Evolutionary conservation across 2,888 invertebrate genomes (phyloP).

Genomic region (Drosophila setosimentum): DNA sequence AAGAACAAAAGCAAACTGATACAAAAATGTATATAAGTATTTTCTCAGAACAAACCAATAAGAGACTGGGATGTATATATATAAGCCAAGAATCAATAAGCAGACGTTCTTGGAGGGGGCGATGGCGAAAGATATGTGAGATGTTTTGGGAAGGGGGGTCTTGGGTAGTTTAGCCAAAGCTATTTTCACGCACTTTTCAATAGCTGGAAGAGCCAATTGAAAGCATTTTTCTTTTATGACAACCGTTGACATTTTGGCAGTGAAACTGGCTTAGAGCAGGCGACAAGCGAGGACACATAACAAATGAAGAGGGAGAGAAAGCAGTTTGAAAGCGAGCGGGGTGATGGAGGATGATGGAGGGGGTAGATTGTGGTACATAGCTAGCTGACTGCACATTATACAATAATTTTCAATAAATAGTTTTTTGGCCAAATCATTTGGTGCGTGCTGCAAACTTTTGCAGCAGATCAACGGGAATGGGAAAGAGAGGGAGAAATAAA

Average conservation of each 20-base stretch:
- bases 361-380: background rate
- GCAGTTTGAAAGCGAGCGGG: background rate
- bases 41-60: conserved; percentile 1
- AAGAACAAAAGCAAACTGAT: conserved; percentile 10
- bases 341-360: fast-evolving
- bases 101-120: background rate
- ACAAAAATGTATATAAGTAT: conserved; percentile 1
- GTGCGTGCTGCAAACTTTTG: conserved; percentile 58
- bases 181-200: conserved; percentile 44
- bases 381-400: conserved; percentile 59
- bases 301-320: background rate
- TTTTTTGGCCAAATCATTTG: conserved; percentile 69
- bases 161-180: background rate
- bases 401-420: conserved; percentile 79
- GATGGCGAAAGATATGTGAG: background rate
- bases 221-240: conserved; percentile 48
- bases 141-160: background rate
- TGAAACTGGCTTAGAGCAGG: conserved; percentile 37
- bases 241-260: conserved; percentile 34
- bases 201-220: conserved; percentile 33
- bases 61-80: background rate
- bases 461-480: conserved; percentile 19
- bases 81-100: conserved; percentile 30
- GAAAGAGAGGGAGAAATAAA: background rate
- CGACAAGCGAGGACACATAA: conserved; percentile 23